Percentiles rank a stretch among this genome's conserved stretches.
Evolutionary conservation across 2,888 invertebrate species (phyloP).

Genomic region (Lasioglossum malachurum): DNA sequence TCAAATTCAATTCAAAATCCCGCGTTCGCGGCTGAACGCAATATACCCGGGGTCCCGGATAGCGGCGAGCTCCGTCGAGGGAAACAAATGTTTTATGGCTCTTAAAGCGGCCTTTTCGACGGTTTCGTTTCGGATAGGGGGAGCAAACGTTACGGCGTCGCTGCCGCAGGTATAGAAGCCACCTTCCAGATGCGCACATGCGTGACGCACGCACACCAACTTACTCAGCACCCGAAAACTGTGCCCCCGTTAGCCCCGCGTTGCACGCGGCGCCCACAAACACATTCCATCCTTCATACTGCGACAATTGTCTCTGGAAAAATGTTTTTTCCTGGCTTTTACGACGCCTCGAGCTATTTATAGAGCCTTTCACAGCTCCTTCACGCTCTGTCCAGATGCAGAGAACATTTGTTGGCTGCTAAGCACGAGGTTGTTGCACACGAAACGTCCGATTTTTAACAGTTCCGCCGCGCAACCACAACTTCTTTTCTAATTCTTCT

Average conservation of each 20-base stretch:
- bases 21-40: constrained; percentile 71
- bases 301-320: constrained; percentile 9
- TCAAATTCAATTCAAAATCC: constrained; percentile 84
- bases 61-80: constrained; percentile 69
- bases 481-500: not conserved
- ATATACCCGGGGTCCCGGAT: constrained; percentile 68
- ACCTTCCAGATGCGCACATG: constrained; percentile 42
- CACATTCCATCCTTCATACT: not conserved
- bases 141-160: constrained; percentile 51
- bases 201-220: constrained; percentile 21
- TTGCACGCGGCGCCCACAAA: not conserved
- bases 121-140: constrained; percentile 65
- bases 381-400: not conserved
- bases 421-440: not conserved
- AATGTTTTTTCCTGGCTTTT: not conserved
- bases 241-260: not conserved
- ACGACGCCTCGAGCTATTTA: not conserved
- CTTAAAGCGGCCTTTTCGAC: constrained; percentile 78
- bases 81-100: constrained; percentile 84
- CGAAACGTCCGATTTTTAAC: not conserved
- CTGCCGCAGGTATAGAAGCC: constrained; percentile 38
- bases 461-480: not conserved
- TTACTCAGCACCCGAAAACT: not conserved
- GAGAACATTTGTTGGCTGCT: not conserved
- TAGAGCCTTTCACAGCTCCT: not conserved